Base-by-base conservation (phyloP, 1,140 invertebrate genomes). In the Oedothorax gibbosus region DNA sequence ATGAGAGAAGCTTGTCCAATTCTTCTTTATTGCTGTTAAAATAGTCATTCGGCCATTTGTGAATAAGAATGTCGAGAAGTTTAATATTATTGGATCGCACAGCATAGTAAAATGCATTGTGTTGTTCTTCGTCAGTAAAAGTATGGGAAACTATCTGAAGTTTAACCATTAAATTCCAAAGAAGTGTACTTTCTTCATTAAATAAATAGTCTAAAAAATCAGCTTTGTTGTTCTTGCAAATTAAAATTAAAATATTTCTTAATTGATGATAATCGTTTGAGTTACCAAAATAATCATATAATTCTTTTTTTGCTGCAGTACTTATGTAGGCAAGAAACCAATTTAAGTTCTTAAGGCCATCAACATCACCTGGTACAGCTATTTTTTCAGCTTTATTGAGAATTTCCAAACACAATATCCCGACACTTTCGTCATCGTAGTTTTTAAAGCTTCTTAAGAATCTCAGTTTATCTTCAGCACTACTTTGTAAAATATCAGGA, bases 21-120 rank as follows among this genome's bases (percentile, higher is more conserved):
- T 76, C 15, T 12, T 35, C 12, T 12, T 8, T 9, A 64, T 66
- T 35, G 11, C 12, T 62, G 12, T 57, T 11, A 20, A 82, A 82
- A 57, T 82, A 75, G 18, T 50, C 8, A 53, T 57, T 20, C 51
- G 56, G 71, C 81, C 81, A 83, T 11, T 57, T 56, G 0, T 72
- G 7, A 11, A 73, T 21, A 9, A 83, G 8, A 10, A 54, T 51
- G 0, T 73, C 69, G 15, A 83, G 20, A 9, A 83, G 20, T 10
- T 73, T 21, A 35, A 10, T 21, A 2, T 83, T 73, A 35, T 49
- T 9, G 18, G 57, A 76, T 0, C 49, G 35, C 9, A 76, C 76
- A 7, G 82, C 71, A 60, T 85, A 85, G 57, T 81, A 81, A 72
- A 81, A 72, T 49, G 66, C 66, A 76, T 68, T 76, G 53, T 85